Evolutionary conservation across 2,888 invertebrate genomes (phyloP).

Genomic region (Plusia festucae): DNA sequence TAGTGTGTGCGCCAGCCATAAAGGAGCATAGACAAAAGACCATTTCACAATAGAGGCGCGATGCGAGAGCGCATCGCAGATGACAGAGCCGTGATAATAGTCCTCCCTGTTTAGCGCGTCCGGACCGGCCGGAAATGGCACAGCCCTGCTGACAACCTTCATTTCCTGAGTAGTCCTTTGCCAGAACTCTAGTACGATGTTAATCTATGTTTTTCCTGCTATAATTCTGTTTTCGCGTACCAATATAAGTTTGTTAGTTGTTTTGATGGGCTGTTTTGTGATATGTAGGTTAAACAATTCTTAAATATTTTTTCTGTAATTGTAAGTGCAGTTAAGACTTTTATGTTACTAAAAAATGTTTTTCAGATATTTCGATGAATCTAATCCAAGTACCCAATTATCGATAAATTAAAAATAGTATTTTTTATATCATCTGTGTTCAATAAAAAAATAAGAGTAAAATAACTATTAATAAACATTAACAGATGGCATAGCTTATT

Average conservation of each 20-base stretch:
- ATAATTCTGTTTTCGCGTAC: conserved; percentile 50
- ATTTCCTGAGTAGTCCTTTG: conserved; percentile 82
- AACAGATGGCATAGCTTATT: neutral
- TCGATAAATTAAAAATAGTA: no score
- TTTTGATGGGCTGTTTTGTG: neutral
- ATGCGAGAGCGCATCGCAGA: conserved; percentile 72
- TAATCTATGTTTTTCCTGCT: conserved; percentile 58
- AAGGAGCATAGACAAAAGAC: conserved; percentile 60
- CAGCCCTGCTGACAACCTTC: conserved; percentile 83
- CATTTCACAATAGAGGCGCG: conserved; percentile 68
- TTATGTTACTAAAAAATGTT: no score
- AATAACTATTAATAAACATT: neutral
- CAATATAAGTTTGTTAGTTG: conserved; percentile 36
- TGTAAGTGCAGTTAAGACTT: no score
- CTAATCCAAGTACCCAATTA: no score
- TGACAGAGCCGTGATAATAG: conserved; percentile 76
- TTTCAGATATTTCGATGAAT: no score
- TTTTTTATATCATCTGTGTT: no score
- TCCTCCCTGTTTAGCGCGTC: conserved; percentile 74
- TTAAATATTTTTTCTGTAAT: neutral
- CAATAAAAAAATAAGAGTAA: neutral
- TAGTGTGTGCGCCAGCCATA: conserved; percentile 38
- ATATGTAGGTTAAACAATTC: neutral
- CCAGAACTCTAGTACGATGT: conserved; percentile 58
- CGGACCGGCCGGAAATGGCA: conserved; percentile 81